Percentiles rank a stretch among this genome's conserved stretches.
Evolutionary conservation across 2,113 vertebrate species (phyloP).

Genomic region (Saimiri boliviensis): DNA sequence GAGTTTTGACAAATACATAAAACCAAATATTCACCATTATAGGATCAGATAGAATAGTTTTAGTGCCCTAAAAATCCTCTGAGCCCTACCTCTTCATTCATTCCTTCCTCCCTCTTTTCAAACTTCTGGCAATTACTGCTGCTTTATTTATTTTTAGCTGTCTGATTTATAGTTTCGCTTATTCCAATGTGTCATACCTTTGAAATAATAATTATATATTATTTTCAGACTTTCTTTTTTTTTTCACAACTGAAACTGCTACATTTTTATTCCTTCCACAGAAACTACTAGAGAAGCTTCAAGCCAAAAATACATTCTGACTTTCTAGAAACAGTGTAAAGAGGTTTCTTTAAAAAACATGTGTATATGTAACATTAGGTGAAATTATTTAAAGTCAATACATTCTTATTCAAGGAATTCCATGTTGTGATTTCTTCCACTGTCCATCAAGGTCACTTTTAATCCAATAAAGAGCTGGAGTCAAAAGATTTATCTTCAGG

Average conservation of each 20-base stretch:
- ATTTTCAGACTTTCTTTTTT: background rate
- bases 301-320: constrained; percentile 81
- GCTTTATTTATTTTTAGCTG: background rate
- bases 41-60: background rate
- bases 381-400: constrained; percentile 52
- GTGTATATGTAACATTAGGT: background rate
- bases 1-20: background rate
- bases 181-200: background rate
- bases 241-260: background rate
- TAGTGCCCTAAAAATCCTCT: background rate
- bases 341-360: background rate
- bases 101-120: background rate
- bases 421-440: too few relatives aligned
- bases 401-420: constrained; percentile 46
- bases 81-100: background rate
- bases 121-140: background rate
- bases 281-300: constrained; percentile 93
- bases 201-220: background rate
- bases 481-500: too few relatives aligned
- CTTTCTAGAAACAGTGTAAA: constrained; percentile 26
- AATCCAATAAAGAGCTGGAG: too few relatives aligned
- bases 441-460: too few relatives aligned
- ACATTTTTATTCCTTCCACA: constrained; percentile 73
- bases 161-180: background rate
- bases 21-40: background rate